phyloP scores from a whole-genome alignment of 2,888 invertebrate genomes.

The Microplitis deprimator region DNA sequence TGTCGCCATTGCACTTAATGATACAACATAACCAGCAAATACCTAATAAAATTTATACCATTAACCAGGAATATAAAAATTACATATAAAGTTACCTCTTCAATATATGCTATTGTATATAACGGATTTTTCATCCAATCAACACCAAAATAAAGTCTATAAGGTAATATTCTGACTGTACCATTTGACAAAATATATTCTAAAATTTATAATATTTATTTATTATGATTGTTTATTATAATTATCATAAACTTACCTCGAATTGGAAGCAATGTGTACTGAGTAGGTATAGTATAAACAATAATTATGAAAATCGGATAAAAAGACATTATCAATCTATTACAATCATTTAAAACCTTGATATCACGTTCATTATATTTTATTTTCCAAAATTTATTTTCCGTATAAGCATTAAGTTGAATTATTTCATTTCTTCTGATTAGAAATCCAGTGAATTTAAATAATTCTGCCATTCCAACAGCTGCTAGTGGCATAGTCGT shows the following conservation, averaged over 20 bases:
- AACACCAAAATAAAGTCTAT: constrained; percentile 52
- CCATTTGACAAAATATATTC: constrained; percentile 51
- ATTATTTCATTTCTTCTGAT: constrained; percentile 48
- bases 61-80: background rate
- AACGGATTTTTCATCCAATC: constrained; percentile 51
- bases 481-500: constrained; percentile 47
- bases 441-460: constrained; percentile 50
- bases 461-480: constrained; percentile 45
- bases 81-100: constrained; percentile 44
- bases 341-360: constrained; percentile 39
- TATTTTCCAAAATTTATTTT: constrained; percentile 51
- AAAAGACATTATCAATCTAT: constrained; percentile 1
- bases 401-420: constrained; percentile 51
- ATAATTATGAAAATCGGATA: background rate
- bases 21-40: constrained; percentile 32
- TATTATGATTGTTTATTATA: background rate
- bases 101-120: constrained; percentile 50
- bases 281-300: background rate
- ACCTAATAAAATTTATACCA: constrained; percentile 23
- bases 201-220: constrained; percentile 23
- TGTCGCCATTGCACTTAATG: constrained; percentile 40
- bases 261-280: background rate
- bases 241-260: constrained; percentile 9
- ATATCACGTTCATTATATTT: constrained; percentile 46
- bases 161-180: constrained; percentile 54